Percentiles rank a stretch among this genome's conserved stretches.
These are phyloP conservation scores for Syritta pipiens DNA, from an alignment of 2,888 invertebrate species.

Conservation along the genomic window DNA sequence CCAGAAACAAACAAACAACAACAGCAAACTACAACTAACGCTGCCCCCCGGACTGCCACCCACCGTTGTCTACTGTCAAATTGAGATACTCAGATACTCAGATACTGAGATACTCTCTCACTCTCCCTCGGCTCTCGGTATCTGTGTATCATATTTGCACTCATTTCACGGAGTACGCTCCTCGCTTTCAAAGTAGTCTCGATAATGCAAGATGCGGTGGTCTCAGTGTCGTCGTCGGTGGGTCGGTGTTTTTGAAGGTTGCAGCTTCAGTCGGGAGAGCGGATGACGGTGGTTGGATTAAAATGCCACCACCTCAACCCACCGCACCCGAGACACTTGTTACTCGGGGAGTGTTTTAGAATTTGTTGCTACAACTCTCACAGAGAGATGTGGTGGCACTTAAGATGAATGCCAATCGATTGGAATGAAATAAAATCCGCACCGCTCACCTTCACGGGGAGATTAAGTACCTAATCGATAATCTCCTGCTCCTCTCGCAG, in stretches of 20 bases:
- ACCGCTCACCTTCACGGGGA: background rate
- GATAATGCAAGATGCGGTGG: slow-evolving; percentile 4
- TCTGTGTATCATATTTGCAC: slow-evolving; percentile 10
- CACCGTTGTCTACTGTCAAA: background rate
- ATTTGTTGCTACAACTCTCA: slow-evolving; percentile 23
- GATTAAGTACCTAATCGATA: slow-evolving; percentile 27
- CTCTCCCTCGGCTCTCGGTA: background rate
- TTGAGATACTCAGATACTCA: slow-evolving; percentile 10
- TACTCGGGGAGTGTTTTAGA: slow-evolving; percentile 22
- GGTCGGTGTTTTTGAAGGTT: background rate
- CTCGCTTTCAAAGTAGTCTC: background rate
- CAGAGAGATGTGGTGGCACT: background rate
- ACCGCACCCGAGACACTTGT: slow-evolving; percentile 20
- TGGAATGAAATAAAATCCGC: background rate
- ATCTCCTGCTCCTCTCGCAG: background rate
- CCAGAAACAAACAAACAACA: slow-evolving; percentile 52
- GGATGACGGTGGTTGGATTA: slow-evolving; percentile 1
- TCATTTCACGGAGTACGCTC: slow-evolving; percentile 19
- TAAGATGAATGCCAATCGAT: slow-evolving; percentile 23
- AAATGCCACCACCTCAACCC: background rate
- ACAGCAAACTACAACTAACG: slow-evolving; percentile 9
- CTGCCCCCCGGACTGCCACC: background rate
- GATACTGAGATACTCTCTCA: slow-evolving; percentile 2
- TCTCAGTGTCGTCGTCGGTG: background rate
- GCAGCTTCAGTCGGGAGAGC: background rate